These are phyloP conservation scores for Himalopsyche japonica DNA, from an alignment of 2,888 invertebrate species.

Conservation along the genomic window DNA sequence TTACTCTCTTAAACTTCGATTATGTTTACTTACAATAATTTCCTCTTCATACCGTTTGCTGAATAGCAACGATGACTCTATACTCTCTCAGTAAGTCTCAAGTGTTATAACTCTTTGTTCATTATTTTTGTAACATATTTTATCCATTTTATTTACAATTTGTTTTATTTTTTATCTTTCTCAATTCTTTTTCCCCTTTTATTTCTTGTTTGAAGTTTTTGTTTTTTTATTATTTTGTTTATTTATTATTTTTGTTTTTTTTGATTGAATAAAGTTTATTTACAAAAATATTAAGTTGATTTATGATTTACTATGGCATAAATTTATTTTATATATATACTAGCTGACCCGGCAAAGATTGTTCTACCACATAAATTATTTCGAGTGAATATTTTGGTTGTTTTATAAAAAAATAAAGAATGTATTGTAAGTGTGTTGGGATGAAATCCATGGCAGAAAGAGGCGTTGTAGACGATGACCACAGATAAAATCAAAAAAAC, in stretches of 20 bases:
- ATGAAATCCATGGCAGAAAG: too few species aligned
- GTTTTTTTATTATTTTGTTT: slow-evolving; percentile 24
- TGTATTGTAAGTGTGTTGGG: too few species aligned
- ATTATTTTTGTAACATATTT: slow-evolving; percentile 4
- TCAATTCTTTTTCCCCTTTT: slow-evolving; percentile 14
- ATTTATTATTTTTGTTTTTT: slow-evolving; percentile 7
- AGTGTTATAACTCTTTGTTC: not conserved
- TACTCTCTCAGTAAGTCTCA: not conserved
- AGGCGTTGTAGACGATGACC: too few species aligned
- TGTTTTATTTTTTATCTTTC: slow-evolving; percentile 4
- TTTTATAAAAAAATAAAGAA: too few species aligned
- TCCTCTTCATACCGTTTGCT: slow-evolving; percentile 6
- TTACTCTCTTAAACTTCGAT: not conserved
- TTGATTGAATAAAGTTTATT: slow-evolving; percentile 18
- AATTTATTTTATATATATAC: too few species aligned
- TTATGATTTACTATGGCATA: not conserved
- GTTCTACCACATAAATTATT: too few species aligned
- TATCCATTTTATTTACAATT: slow-evolving; percentile 16
- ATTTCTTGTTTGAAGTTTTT: slow-evolving; percentile 21
- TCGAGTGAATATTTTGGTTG: too few species aligned
- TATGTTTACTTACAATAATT: not conserved
- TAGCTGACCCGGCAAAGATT: too few species aligned
- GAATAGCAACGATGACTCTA: not conserved
- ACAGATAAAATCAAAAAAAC: too few species aligned
- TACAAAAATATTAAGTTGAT: not conserved